A percentile compares a stretch with the other conserved stretches of the same genome.
Evolutionary conservation across 2,797 vertebrate genomes (phyloP).

Genomic region (Halcyon chelicuti): DNA sequence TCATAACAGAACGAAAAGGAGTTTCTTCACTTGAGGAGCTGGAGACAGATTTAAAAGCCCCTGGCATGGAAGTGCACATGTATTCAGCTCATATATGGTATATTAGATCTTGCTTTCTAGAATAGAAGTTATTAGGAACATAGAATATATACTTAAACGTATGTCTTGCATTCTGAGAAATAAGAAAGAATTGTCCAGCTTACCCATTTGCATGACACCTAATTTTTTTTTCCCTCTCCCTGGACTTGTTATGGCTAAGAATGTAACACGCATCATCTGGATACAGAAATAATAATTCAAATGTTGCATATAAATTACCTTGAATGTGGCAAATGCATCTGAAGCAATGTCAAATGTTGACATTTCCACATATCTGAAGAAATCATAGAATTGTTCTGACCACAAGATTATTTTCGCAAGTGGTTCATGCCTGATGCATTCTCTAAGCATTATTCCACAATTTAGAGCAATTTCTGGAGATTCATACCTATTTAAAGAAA

Average conservation of each 20-base stretch:
- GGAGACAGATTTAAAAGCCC: not conserved
- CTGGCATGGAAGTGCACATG: not conserved
- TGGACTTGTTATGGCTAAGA: not conserved
- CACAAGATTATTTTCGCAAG: conserved; percentile 95
- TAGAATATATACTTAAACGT: not conserved
- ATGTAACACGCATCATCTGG: not conserved
- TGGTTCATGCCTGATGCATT: conserved; percentile 96
- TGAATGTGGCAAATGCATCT: conserved; percentile 96
- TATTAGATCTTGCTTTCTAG: not conserved
- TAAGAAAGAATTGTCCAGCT: not conserved
- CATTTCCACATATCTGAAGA: conserved; percentile 99
- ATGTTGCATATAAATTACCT: conserved; percentile 79
- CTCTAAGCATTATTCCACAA: conserved; percentile 96
- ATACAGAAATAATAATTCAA: not conserved
- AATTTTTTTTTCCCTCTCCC: not conserved
- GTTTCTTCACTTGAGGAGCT: not conserved
- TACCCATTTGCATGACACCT: not conserved
- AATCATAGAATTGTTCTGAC: conserved; percentile 96
- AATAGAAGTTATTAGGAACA: not conserved
- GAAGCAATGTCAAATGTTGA: conserved; percentile 98
- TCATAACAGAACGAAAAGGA: not conserved
- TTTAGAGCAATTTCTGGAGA: conserved; percentile 96
- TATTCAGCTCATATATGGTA: not conserved
- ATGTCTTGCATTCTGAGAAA: not conserved
- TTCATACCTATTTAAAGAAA: conserved; percentile 85